Evolutionary conservation across 2,888 invertebrate species (phyloP).

Genomic region (Polymixis lichenea): DNA sequence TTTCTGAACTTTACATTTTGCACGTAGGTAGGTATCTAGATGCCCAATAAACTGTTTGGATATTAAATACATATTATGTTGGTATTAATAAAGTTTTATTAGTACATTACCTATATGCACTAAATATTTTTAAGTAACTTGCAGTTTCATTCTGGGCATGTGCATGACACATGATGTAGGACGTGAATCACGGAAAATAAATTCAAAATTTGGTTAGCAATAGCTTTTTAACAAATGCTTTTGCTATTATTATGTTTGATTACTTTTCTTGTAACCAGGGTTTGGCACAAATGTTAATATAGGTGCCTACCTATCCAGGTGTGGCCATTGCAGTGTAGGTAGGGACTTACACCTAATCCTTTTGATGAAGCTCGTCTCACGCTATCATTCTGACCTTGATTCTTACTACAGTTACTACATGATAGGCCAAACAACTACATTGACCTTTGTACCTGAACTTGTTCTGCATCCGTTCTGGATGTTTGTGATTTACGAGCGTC

Average conservation of each 20-base stretch:
- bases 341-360: neutral
- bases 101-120: neutral
- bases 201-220: neutral
- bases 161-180: conserved; percentile 13
- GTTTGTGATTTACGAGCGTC: conserved; percentile 39
- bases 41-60: neutral
- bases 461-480: conserved; percentile 39
- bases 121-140: neutral
- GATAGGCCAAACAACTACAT: conserved; percentile 9
- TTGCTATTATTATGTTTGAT: neutral
- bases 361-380: neutral
- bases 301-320: neutral
- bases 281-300: neutral
- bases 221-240: neutral
- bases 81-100: neutral
- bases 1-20: neutral
- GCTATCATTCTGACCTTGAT: conserved; percentile 43
- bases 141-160: conserved; percentile 1
- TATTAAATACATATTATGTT: neutral
- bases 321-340: neutral
- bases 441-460: conserved; percentile 56
- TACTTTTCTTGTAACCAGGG: neutral
- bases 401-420: conserved; percentile 10
- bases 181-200: conserved; percentile 16
- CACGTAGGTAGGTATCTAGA: neutral